Conservation (phyloP, 2,113 vertebrate genomes). For the Clarias gariepinus region DNA sequence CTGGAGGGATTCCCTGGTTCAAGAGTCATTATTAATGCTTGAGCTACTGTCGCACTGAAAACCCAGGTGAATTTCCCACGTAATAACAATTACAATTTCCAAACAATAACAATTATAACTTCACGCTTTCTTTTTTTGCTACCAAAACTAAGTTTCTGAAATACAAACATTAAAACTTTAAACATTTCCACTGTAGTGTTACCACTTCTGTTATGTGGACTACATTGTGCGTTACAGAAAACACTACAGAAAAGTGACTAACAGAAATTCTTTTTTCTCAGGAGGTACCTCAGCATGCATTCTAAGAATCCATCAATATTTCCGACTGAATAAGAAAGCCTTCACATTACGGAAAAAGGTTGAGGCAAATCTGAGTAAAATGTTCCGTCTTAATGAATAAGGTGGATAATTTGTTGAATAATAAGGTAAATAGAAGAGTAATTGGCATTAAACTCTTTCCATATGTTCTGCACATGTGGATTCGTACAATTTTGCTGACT, state of each 20-base stretch:
- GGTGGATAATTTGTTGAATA: conserved; percentile 4
- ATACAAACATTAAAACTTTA: too few relatives aligned
- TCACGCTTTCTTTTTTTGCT: background rate
- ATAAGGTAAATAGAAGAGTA: background rate
- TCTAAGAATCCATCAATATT: background rate
- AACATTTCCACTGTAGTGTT: background rate
- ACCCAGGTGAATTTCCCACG: conserved; percentile 42
- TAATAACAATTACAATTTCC: background rate
- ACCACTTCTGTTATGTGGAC: background rate
- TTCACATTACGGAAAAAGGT: background rate
- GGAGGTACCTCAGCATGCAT: background rate
- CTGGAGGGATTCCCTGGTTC: conserved; percentile 42
- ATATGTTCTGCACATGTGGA: conserved; percentile 19
- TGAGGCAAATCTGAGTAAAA: background rate
- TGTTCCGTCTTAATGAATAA: background rate
- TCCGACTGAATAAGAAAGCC: background rate
- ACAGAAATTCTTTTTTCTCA: background rate
- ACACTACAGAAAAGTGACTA: too few relatives aligned
- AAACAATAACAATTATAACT: background rate
- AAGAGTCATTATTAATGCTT: conserved; percentile 40
- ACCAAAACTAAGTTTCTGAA: background rate
- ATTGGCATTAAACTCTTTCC: background rate
- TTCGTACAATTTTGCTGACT: background rate
- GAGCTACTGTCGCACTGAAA: conserved; percentile 22
- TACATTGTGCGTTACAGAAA: background rate